Conservation (phyloP, 2,113 vertebrate genomes). For the Dolichotis patagonum region DNA sequence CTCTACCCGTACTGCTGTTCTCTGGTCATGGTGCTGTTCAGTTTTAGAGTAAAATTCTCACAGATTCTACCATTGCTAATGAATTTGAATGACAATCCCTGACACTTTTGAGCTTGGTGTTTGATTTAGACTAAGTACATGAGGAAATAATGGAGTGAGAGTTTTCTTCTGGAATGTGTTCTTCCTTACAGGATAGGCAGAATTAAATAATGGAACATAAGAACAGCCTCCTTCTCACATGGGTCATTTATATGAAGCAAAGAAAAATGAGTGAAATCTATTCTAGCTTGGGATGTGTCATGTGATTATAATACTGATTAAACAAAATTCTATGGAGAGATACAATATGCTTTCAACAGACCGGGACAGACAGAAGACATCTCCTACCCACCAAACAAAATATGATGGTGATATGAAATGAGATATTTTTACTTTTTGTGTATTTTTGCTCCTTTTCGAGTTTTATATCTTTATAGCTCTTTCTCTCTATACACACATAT, state of each 20-base stretch:
- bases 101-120: neutral
- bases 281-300: neutral
- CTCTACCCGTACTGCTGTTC: neutral
- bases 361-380: neutral
- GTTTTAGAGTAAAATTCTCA: neutral
- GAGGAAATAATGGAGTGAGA: neutral
- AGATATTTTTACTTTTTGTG: neutral
- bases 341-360: neutral
- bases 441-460: slow-evolving; percentile 12
- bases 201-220: slow-evolving; percentile 38
- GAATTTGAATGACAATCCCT: neutral
- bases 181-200: neutral
- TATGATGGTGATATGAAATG: neutral
- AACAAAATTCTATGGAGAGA: slow-evolving; percentile 22
- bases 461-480: neutral
- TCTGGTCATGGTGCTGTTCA: neutral
- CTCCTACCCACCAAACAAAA: neutral
- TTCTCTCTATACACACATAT: rapidly evolving
- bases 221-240: neutral
- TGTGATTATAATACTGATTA: neutral
- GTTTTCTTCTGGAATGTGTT: slow-evolving; percentile 28
- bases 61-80: neutral
- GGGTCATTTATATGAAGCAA: slow-evolving; percentile 30
- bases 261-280: slow-evolving; percentile 21
- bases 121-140: slow-evolving; percentile 1